These are phyloP conservation scores for Zygogramma bicolorata DNA, from an alignment of 2,888 invertebrate genomes.

Conservation along the genomic window DNA sequence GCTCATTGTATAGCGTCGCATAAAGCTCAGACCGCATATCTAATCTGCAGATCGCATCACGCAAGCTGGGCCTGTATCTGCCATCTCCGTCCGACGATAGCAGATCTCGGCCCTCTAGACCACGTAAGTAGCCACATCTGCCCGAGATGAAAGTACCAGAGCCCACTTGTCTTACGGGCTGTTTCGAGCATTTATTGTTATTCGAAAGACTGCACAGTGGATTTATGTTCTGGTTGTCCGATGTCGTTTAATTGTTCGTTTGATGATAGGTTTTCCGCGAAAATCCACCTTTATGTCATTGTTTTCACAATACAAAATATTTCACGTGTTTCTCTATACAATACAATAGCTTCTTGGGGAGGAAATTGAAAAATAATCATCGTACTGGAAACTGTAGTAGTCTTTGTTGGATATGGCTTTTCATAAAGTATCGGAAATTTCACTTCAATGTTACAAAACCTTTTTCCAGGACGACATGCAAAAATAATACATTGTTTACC, in stretches of 20 bases:
- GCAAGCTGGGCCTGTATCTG: slow-evolving; percentile 57
- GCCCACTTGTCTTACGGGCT: neutral
- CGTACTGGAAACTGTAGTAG: no score
- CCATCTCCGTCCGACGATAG: slow-evolving; percentile 54
- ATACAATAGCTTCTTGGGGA: no score
- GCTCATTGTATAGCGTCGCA: slow-evolving; percentile 59
- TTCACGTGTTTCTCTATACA: no score
- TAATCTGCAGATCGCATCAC: slow-evolving; percentile 62
- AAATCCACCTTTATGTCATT: no score
- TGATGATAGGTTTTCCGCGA: no score
- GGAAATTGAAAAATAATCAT: no score
- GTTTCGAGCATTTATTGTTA: neutral
- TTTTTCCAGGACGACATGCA: no score
- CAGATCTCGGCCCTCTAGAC: slow-evolving; percentile 50
- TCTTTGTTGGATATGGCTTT: no score
- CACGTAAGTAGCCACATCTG: slow-evolving; percentile 57
- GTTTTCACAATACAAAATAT: no score
- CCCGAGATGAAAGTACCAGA: slow-evolving; percentile 39
- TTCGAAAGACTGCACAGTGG: neutral
- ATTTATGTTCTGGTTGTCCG: neutral
- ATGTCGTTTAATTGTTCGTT: neutral
- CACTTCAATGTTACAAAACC: no score
- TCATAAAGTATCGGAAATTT: no score
- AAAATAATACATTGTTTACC: no score
- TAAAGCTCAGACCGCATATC: slow-evolving; percentile 57